Percentiles rank a stretch among this genome's conserved stretches.
phyloP scores from a whole-genome alignment of 2,888 invertebrate species.

The Monochamus alternatus region DNA sequence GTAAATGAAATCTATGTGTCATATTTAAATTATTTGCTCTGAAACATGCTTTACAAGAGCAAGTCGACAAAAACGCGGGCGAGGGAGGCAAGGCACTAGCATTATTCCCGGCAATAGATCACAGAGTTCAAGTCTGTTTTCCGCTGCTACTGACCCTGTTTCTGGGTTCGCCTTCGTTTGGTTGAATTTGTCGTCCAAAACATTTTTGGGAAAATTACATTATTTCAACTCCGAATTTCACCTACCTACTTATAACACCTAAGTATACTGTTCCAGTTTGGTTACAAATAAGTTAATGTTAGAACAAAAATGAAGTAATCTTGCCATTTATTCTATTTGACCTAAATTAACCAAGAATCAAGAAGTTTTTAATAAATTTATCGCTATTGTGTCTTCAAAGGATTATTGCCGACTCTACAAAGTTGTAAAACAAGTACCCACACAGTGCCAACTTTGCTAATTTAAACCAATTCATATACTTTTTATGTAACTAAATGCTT shows the following conservation, averaged over 20 bases:
- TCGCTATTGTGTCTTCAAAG: conserved; percentile 20
- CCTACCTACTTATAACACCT: too few relatives aligned
- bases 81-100: conserved; percentile 46
- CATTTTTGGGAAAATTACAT: neutral
- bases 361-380: too few relatives aligned
- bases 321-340: too few relatives aligned
- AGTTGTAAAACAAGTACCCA: conserved; percentile 15
- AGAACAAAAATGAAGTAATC: too few relatives aligned
- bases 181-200: conserved; percentile 30
- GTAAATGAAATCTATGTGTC: neutral
- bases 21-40: conserved; percentile 8
- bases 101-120: conserved; percentile 56
- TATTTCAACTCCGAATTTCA: too few relatives aligned
- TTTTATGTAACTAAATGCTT: conserved; percentile 31
- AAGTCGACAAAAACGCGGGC: conserved; percentile 45
- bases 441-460: conserved; percentile 23
- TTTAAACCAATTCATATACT: conserved; percentile 26
- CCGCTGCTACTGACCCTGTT: conserved; percentile 57
- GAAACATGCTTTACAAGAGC: conserved; percentile 27
- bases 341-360: too few relatives aligned
- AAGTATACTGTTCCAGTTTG: too few relatives aligned
- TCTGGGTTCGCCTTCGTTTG: conserved; percentile 45
- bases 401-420: conserved; percentile 41
- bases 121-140: conserved; percentile 60
- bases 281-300: too few relatives aligned